These are phyloP conservation scores for Zaprionus tsacasi DNA, from an alignment of 1,140 invertebrate genomes.

Conservation along the genomic window DNA sequence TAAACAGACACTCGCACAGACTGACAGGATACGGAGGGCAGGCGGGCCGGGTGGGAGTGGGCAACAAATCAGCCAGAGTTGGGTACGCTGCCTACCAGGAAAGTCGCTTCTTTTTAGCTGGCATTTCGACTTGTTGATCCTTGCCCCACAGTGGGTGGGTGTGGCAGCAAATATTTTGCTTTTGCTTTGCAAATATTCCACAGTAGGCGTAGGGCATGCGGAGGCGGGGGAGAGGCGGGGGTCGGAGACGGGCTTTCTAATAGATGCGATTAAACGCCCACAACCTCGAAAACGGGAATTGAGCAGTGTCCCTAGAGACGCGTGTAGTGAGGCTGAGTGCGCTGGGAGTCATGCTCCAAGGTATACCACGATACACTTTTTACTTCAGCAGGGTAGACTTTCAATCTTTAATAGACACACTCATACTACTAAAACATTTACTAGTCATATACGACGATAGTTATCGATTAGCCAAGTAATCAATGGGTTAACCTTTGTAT, in stretches of 20 bases:
- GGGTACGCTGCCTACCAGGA: slow-evolving; percentile 17
- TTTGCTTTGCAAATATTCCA: slow-evolving; percentile 40
- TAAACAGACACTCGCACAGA: background rate
- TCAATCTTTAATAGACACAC: no score
- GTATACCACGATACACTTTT: background rate
- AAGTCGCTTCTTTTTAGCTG: slow-evolving; percentile 25
- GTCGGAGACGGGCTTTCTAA: slow-evolving; percentile 50
- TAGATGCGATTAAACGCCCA: slow-evolving; percentile 80
- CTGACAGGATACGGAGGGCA: slow-evolving; percentile 14
- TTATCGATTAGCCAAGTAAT: no score
- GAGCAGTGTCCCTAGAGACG: slow-evolving; percentile 19
- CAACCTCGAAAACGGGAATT: slow-evolving; percentile 46
- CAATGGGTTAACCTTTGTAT: no score
- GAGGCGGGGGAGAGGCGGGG: slow-evolving; percentile 2
- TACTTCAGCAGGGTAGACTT: no score
- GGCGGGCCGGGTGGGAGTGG: background rate
- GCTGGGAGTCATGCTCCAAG: slow-evolving; percentile 11
- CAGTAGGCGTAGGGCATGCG: slow-evolving; percentile 15
- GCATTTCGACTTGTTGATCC: slow-evolving; percentile 55
- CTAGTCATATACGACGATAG: no score
- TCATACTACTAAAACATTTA: no score
- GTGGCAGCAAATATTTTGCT: slow-evolving; percentile 32
- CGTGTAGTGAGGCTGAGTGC: background rate
- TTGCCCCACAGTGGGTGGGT: slow-evolving; percentile 19
- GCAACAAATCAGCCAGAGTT: slow-evolving; percentile 25